phyloP scores from a whole-genome alignment of 2,113 vertebrate species.

The Chiloscyllium plagiosum region DNA sequence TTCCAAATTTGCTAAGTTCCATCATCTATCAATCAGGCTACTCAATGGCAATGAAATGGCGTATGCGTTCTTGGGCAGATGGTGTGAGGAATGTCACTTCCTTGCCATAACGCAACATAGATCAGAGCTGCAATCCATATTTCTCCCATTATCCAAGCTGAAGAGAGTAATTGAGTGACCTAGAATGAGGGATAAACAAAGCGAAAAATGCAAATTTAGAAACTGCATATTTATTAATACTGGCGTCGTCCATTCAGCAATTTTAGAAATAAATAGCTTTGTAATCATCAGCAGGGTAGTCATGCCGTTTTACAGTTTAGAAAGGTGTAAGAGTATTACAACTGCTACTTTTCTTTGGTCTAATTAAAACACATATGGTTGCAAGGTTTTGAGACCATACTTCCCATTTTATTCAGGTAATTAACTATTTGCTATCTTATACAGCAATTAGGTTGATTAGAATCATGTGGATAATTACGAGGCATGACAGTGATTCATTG shows the following conservation, averaged over 20 bases:
- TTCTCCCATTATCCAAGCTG: neutral
- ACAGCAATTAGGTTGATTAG: neutral
- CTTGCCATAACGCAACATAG: neutral
- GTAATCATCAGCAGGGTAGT: neutral
- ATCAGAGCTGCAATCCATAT: neutral
- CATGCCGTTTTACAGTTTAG: neutral
- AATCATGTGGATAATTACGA: neutral
- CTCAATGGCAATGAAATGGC: neutral
- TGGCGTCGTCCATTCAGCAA: neutral
- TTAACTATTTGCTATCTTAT: conserved; percentile 1
- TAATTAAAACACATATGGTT: conserved; percentile 21
- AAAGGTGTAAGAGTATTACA: neutral
- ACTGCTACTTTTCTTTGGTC: neutral
- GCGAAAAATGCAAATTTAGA: neutral
- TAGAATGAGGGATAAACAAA: neutral
- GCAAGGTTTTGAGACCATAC: neutral
- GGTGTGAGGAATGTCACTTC: too few species aligned
- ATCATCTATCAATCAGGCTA: neutral
- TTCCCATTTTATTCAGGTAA: neutral
- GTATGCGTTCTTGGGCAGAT: neutral
- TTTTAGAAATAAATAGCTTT: neutral
- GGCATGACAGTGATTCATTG: conserved; percentile 5
- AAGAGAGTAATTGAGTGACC: neutral
- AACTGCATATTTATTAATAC: neutral
- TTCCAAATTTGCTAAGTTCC: neutral